A percentile compares a stretch with the other conserved stretches of the same genome.
phyloP scores from a whole-genome alignment of 1,140 invertebrate genomes.

The Leucophenga varia region DNA sequence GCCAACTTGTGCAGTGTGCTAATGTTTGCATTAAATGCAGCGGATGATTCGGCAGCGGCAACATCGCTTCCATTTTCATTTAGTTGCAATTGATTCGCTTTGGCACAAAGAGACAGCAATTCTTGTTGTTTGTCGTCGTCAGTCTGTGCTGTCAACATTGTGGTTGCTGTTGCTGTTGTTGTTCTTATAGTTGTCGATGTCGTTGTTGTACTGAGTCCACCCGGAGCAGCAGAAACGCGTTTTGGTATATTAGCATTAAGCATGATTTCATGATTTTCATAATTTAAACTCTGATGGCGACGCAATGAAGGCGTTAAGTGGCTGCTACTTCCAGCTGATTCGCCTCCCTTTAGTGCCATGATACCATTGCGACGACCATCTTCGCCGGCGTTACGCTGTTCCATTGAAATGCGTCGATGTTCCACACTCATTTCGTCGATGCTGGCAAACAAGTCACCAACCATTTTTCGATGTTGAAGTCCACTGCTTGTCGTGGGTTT shows the following conservation, averaged over 20 bases:
- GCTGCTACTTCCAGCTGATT: not conserved
- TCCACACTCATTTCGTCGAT: conserved; percentile 25
- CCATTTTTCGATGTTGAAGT: conserved; percentile 12
- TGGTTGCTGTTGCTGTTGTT: not conserved
- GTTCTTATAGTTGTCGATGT: not conserved
- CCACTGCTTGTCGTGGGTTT: conserved; percentile 13
- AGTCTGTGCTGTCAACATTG: conserved; percentile 21
- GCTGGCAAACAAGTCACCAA: conserved; percentile 24
- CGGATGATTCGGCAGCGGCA: too few relatives aligned
- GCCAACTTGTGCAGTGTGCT: not conserved
- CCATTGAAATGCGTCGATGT: conserved; percentile 42
- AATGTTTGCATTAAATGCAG: too few relatives aligned
- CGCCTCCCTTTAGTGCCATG: conserved; percentile 23
- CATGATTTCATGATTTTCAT: conserved; percentile 55
- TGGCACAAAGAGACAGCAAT: conserved; percentile 30
- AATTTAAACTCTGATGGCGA: conserved; percentile 49
- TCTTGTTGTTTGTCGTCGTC: conserved; percentile 42
- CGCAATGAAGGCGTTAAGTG: conserved; percentile 18
- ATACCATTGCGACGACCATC: conserved; percentile 53
- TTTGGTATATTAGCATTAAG: conserved; percentile 13
- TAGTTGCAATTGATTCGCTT: conserved; percentile 34
- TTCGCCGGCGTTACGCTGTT: conserved; percentile 40
- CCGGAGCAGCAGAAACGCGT: conserved; percentile 16
- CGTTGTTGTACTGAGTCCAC: conserved; percentile 3
- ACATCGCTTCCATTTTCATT: conserved; percentile 6